Conservation (phyloP, 2,888 invertebrate species). For the Eupithecia inturbata region DNA sequence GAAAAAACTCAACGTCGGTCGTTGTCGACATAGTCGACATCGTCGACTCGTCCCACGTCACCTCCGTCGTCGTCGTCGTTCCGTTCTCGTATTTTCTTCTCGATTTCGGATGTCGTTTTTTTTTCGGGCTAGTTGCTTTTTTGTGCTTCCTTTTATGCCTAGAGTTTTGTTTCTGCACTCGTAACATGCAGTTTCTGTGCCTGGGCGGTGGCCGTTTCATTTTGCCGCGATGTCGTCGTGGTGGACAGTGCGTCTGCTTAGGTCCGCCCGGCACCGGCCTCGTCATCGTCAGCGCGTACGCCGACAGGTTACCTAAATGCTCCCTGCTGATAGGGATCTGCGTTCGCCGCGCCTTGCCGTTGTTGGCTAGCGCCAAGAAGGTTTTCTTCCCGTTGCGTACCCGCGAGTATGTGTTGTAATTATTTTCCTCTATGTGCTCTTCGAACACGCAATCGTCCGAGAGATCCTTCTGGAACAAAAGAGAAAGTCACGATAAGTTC, state of each 20-base stretch:
- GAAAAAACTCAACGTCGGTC: slow-evolving; percentile 83
- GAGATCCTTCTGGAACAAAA: slow-evolving; percentile 92
- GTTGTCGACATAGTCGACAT: slow-evolving; percentile 82
- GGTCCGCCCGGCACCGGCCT: slow-evolving; percentile 63
- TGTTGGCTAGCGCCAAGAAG: slow-evolving; percentile 90
- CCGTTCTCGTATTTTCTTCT: slow-evolving; percentile 79
- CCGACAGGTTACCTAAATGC: slow-evolving; percentile 88
- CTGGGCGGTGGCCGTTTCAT: slow-evolving; percentile 74
- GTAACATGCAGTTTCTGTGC: slow-evolving; percentile 77
- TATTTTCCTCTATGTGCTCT: slow-evolving; percentile 92
- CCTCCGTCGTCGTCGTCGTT: slow-evolving; percentile 78
- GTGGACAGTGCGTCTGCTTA: slow-evolving; percentile 68
- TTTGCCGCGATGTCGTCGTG: slow-evolving; percentile 74
- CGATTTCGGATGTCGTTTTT: slow-evolving; percentile 83
- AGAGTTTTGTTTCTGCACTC: slow-evolving; percentile 76
- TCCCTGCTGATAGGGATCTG: slow-evolving; percentile 86
- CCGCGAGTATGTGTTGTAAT: slow-evolving; percentile 93
- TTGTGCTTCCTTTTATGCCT: slow-evolving; percentile 80
- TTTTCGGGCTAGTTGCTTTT: slow-evolving; percentile 78
- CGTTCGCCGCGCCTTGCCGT: slow-evolving; percentile 89
- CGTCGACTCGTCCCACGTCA: slow-evolving; percentile 80
- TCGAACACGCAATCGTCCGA: slow-evolving; percentile 94
- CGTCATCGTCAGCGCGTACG: slow-evolving; percentile 87
- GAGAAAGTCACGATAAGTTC: slow-evolving; percentile 58
- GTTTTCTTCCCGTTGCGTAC: slow-evolving; percentile 87